Evolutionary conservation across 2,888 invertebrate genomes (phyloP), one percentile per base, ranked within the genome.

Genomic region (Melieria omissa): DNA sequence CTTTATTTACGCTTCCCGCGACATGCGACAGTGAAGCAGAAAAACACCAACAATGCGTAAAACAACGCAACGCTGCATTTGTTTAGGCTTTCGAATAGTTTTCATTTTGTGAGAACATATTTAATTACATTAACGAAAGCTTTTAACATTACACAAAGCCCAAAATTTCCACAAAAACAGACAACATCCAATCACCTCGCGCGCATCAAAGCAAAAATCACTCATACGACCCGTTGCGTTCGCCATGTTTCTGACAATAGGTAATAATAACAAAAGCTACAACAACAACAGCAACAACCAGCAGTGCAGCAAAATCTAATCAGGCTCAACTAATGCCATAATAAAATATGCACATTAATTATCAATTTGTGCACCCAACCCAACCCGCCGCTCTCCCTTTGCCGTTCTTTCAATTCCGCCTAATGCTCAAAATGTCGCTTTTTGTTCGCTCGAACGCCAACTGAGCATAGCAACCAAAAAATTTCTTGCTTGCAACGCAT

Each of bases 191-290:
- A 29, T 29, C 29, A 29, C 29, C 29, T 29, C 29, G 29, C 29
- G 29, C 61, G 44, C 29, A 66, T 29, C 60, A 9, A 62, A 46
- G 44, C 29, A 52, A 58, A 72, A 70, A 70, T 72, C 62, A 72
- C 70, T 74, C 71, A 73, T 74, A 71, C 74, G 72, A 46, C 66
- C 41, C 61, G 71, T 65, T 70, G 69, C 73, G 62, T 69, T 63
- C 68, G 70, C 72, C 66, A 70, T 66, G 65, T 12, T 14, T 29
- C 10, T 29, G 12, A 47, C 62, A 62, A 45, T 49, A 62, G 14
- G 12, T 45, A 62, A 62, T 5, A 14, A n/a, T 42, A 69, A 61
- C 55, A 57, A 12, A 44, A 29, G 29, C 29, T 29, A 29, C 29
- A 29, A 2, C 29, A 29, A 2, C 29, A 2, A 29, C 29, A 29